Evolutionary conservation across 2,888 invertebrate genomes (phyloP), one percentile per base, ranked within the genome.

Genomic region (Galerucella pusilla): DNA sequence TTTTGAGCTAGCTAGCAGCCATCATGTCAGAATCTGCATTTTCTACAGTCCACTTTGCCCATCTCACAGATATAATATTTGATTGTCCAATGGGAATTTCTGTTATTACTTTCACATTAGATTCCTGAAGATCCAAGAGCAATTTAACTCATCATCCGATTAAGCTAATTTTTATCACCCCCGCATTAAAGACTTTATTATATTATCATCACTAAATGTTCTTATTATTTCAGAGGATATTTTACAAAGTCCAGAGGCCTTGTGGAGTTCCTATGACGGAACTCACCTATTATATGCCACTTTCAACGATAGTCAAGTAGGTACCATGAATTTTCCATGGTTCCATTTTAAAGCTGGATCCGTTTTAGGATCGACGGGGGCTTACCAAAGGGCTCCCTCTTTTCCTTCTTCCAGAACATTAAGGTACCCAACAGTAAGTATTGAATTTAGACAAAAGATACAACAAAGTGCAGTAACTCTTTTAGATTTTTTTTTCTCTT

Each of bases 191-290:
- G 35, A 42, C 7, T 42, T 42, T 7, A 42, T 42, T 5, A 20
- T 20, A 20, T 20, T 35, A 35, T 10, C 7, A 59, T 9, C 5
- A 35, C 12, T 61, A 3, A 61, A 28, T 61, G 11, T 14, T 57
- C 9, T 1, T 4, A 74, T 65, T 57, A 74, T 87, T 88, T 57
- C 91, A 96, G 97, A 97, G 91, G 97, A 97, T 89, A 93, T 97
- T 85, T 90, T 97, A 84, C 92, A 93, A 80, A 90, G 90, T 79
- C 93, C 92, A 74, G 92, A 95, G 85, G 97, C 97, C 66, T 89
- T 95, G 81, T 98, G 98, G 98, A 93, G 94, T 86, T 95, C 93
- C 73, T 89, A 91, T 20, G 94, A 95, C 86, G 97, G 97, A 68
- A 91, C 92, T 57, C 92, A 93, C 84, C 91, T 98, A 76, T 91